Evolutionary conservation across 2,113 vertebrate species (phyloP), one percentile per base, ranked within the genome.

Genomic region (Poecilia latipinna): DNA sequence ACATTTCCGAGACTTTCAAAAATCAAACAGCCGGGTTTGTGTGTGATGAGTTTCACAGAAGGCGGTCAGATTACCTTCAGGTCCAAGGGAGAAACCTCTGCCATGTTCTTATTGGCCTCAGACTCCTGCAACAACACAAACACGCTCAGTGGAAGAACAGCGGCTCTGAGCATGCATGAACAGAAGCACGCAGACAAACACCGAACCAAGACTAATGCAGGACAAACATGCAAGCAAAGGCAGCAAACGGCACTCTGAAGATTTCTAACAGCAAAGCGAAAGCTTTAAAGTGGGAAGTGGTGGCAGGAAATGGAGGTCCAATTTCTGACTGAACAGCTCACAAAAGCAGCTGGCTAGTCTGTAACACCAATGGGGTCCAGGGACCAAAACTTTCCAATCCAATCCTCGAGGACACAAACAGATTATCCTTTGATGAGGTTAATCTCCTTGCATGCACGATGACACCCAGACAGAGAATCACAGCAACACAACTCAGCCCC

Each of bases 81-180:
- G n/a, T 91, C 82, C 3, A 73, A 65, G 54, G 86, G 90, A 31
- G 80, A 82, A 12, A 29, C 32, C 0, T 86, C 90, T 69, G 93
- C 92, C 57, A 68, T 11, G 0, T 78, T 85, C 32, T 91, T 84
- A 0, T 89, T 93, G 65, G 33, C 35, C 42, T 92, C 80, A 0
- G 86, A 93, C 4, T 80, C 91, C 95, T 96, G 86, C 0, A 88
- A 83, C 4, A 31, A 69, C 4, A 68, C 48, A 75, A 29, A 19
- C 26, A 66, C 31, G 51, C 28, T 78, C 44, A 83, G 0, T 33
- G 0, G 75, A 54, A 35, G 63, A n/a, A n/a, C n/a, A n/a, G n/a
- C n/a, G n/a, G n/a, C n/a, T n/a, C n/a, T n/a, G n/a, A 63, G 15
- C 62, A 17, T 26, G 35, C 12, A 32, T 29, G 35, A 31, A 76